These are phyloP conservation scores for Eurois occulta DNA, from an alignment of 2,888 invertebrate species.

Conservation along the genomic window DNA sequence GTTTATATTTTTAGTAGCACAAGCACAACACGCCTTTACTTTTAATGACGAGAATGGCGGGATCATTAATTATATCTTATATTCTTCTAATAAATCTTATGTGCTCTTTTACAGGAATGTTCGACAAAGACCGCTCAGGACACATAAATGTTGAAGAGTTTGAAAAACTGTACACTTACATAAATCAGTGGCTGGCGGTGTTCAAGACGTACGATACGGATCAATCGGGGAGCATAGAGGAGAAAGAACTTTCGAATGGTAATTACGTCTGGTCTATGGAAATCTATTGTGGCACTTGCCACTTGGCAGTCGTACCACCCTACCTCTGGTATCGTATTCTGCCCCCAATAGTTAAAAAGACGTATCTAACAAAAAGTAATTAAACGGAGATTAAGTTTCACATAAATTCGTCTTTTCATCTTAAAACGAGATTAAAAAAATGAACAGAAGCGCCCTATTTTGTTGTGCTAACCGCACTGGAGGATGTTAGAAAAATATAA, in stretches of 20 bases:
- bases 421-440: too few relatives aligned
- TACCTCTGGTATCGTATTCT: background rate
- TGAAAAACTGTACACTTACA: conserved; percentile 95
- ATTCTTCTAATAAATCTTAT: background rate
- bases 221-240: conserved; percentile 95
- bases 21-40: background rate
- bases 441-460: too few relatives aligned
- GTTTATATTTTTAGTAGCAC: conserved; percentile 40
- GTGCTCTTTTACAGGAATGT: conserved; percentile 93
- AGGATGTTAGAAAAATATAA: too few relatives aligned
- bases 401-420: too few relatives aligned
- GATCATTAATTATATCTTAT: background rate
- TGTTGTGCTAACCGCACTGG: too few relatives aligned
- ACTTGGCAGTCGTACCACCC: too few relatives aligned
- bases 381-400: too few relatives aligned
- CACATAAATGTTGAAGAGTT: conserved; percentile 96
- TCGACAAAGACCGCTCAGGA: conserved; percentile 96
- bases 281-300: background rate
- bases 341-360: too few relatives aligned
- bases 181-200: conserved; percentile 96
- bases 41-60: background rate
- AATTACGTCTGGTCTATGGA: conserved; percentile 47
- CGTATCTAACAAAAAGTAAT: too few relatives aligned
- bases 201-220: conserved; percentile 97
- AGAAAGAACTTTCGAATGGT: conserved; percentile 94